These are phyloP conservation scores for Spermophilus dauricus DNA, from an alignment of 2,113 vertebrate genomes.

Conservation along the genomic window DNA sequence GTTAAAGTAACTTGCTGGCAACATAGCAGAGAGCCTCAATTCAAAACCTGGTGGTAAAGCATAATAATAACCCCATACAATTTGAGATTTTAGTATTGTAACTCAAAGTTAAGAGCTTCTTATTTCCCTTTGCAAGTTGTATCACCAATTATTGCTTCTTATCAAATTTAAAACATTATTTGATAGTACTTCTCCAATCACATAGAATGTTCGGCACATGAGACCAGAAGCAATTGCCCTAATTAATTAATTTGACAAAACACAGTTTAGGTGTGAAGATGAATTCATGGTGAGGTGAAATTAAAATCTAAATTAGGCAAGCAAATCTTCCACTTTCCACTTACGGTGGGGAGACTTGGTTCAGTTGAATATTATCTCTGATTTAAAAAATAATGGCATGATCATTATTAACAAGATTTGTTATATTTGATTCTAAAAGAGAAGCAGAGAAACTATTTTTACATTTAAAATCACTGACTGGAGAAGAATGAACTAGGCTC, in stretches of 20 bases:
- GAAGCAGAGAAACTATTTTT: neutral
- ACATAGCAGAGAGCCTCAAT: neutral
- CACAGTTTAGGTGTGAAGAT: slow-evolving; percentile 62
- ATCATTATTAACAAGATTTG: slow-evolving; percentile 54
- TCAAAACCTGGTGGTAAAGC: neutral
- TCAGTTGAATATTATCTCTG: slow-evolving; percentile 34
- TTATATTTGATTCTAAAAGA: slow-evolving; percentile 47
- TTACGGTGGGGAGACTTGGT: neutral
- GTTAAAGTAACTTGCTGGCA: slow-evolving; percentile 40
- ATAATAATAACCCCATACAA: neutral
- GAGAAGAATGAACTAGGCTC: neutral
- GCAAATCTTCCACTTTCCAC: slow-evolving; percentile 37
- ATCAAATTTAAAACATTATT: slow-evolving; percentile 72
- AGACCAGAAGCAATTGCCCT: slow-evolving; percentile 71
- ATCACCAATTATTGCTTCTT: slow-evolving; percentile 51
- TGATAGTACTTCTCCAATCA: slow-evolving; percentile 58
- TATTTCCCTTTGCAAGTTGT: slow-evolving; percentile 55
- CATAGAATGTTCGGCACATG: slow-evolving; percentile 53
- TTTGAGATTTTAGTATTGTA: slow-evolving; percentile 3
- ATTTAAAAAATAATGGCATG: slow-evolving; percentile 41
- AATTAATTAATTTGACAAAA: slow-evolving; percentile 81
- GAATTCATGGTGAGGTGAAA: slow-evolving; percentile 69
- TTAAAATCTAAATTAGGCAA: slow-evolving; percentile 76
- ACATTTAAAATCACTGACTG: neutral
- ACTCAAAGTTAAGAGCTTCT: slow-evolving; percentile 56